phyloP scores from a whole-genome alignment of 2,888 invertebrate genomes.

The Eupithecia dodoneata region DNA sequence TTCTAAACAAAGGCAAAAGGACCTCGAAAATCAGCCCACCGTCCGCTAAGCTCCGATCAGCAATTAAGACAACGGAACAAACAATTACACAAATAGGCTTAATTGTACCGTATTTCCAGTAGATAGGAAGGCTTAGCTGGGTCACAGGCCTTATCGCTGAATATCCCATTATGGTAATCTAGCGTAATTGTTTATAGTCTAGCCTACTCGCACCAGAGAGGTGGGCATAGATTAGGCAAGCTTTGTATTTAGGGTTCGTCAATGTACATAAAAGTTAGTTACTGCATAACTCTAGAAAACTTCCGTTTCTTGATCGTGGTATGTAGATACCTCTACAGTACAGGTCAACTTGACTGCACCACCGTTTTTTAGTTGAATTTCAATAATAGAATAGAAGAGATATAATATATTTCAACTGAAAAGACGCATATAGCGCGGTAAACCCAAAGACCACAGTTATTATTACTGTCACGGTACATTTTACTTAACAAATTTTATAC shows the following conservation, averaged over 20 bases:
- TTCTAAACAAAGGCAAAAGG: conserved; percentile 31
- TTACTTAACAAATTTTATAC: background rate
- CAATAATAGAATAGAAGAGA: too few relatives aligned
- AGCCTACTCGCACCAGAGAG: conserved; percentile 39
- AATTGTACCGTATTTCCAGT: conserved; percentile 31
- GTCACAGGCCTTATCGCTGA: conserved; percentile 48
- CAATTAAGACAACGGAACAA: conserved; percentile 33
- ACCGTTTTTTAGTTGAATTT: background rate
- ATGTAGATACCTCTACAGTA: background rate
- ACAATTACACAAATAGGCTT: conserved; percentile 38
- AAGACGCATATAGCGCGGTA: too few relatives aligned
- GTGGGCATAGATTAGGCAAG: conserved; percentile 37
- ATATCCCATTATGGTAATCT: conserved; percentile 57
- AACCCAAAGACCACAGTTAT: too few relatives aligned
- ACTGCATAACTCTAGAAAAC: background rate
- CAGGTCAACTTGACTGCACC: background rate
- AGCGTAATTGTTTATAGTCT: conserved; percentile 57
- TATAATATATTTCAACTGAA: too few relatives aligned
- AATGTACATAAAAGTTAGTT: background rate
- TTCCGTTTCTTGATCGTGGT: background rate
- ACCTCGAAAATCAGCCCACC: conserved; percentile 21
- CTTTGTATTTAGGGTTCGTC: background rate
- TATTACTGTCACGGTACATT: too few relatives aligned
- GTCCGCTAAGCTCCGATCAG: conserved; percentile 25
- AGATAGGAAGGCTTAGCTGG: conserved; percentile 30